phyloP scores from a whole-genome alignment of 2,797 vertebrate genomes.

The Cryptoprocta ferox region DNA sequence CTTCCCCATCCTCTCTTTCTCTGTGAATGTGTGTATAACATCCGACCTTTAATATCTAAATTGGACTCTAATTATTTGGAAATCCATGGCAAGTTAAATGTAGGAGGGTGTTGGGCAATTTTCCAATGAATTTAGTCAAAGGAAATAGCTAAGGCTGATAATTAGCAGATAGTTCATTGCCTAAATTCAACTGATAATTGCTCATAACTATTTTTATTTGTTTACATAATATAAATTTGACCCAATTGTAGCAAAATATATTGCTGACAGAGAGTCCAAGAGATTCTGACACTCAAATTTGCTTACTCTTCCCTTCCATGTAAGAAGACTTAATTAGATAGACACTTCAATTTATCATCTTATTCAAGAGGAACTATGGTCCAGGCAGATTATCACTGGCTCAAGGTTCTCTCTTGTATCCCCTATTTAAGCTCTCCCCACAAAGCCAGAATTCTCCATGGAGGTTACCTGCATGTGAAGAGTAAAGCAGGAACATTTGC shows the following conservation, averaged over 20 bases:
- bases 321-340: background rate
- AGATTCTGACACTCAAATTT: background rate
- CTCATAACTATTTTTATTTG: background rate
- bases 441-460: background rate
- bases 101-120: background rate
- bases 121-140: slow-evolving; percentile 47
- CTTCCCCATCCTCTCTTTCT: background rate
- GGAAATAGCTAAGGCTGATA: slow-evolving; percentile 25
- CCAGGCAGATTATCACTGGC: background rate
- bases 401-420: background rate
- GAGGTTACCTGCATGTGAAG: background rate
- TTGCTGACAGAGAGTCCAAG: background rate
- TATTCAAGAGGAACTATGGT: background rate
- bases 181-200: slow-evolving; percentile 10
- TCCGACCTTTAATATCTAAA: background rate
- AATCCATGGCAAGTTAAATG: background rate
- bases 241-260: background rate
- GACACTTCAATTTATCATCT: background rate
- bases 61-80: background rate
- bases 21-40: background rate
- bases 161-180: background rate
- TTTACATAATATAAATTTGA: slow-evolving; percentile 39
- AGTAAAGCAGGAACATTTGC: background rate
- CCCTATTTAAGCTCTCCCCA: background rate
- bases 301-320: background rate